These are phyloP conservation scores for Wasmannia auropunctata DNA, from an alignment of 1,140 invertebrate genomes.

Conservation along the genomic window DNA sequence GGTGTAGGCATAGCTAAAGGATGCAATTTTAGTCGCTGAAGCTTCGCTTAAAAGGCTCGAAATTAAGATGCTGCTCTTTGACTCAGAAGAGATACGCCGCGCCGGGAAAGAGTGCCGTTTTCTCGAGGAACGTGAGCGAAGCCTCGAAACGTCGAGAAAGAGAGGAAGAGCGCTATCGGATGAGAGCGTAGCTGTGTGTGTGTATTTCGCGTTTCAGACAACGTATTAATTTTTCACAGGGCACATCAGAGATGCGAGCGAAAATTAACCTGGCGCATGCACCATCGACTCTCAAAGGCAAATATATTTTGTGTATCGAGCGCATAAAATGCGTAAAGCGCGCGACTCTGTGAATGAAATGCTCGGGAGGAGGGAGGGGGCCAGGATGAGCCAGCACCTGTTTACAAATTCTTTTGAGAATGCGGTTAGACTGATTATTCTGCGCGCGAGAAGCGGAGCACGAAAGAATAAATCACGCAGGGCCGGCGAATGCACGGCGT, in stretches of 20 bases:
- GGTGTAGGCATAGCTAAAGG: not conserved
- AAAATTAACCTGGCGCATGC: slow-evolving; percentile 33
- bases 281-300: slow-evolving; percentile 25
- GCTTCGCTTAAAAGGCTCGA: slow-evolving; percentile 41
- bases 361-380: no score
- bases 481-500: slow-evolving; percentile 14
- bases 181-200: slow-evolving; percentile 10
- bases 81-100: not conserved
- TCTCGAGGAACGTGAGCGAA: not conserved
- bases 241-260: slow-evolving; percentile 26
- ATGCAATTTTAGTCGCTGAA: slow-evolving; percentile 30
- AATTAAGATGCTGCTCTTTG: slow-evolving; percentile 42
- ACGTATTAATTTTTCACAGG: slow-evolving; percentile 66
- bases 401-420: slow-evolving; percentile 18
- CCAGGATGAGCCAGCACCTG: not conserved
- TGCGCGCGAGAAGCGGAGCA: not conserved
- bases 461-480: slow-evolving; percentile 35
- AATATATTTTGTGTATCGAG: not conserved
- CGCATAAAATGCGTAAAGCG: not conserved
- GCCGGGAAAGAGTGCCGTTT: not conserved
- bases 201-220: slow-evolving; percentile 27
- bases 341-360: not conserved
- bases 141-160: slow-evolving; percentile 24
- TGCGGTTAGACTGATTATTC: not conserved
- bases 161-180: not conserved